Conservation (phyloP, 2,113 vertebrate genomes). For the Calyptommatus sinebrachiatus region DNA sequence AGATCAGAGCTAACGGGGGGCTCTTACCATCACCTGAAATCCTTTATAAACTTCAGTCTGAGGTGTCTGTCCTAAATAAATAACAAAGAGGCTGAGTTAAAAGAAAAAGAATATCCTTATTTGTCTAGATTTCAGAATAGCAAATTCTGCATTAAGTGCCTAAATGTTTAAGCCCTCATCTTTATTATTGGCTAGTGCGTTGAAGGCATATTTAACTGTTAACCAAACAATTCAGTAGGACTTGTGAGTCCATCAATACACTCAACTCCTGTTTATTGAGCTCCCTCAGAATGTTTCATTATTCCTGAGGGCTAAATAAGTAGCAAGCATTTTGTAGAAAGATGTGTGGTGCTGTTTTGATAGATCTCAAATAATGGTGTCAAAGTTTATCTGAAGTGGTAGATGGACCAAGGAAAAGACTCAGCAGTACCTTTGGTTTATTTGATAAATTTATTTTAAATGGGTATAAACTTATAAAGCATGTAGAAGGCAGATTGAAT, state of each 20-base stretch:
- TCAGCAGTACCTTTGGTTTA: no score
- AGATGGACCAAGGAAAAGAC: no score
- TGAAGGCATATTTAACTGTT: neutral
- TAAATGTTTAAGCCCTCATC: neutral
- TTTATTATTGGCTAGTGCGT: neutral
- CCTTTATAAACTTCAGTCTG: neutral
- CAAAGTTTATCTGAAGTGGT: no score
- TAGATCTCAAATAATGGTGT: no score
- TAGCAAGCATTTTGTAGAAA: no score
- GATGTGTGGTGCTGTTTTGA: no score
- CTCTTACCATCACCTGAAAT: neutral
- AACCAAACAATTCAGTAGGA: neutral
- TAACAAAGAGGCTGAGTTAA: neutral
- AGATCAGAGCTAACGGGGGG: constrained; percentile 6
- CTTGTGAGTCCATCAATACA: neutral
- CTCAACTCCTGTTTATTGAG: neutral
- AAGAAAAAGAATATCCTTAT: neutral
- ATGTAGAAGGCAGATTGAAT: neutral
- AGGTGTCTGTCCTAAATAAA: neutral
- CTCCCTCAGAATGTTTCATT: no score
- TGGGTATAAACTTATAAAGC: neutral
- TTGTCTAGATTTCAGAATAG: neutral
- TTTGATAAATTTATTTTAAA: no score
- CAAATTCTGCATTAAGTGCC: neutral
- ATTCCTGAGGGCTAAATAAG: no score